Percentiles rank a stretch among this genome's conserved stretches.
Evolutionary conservation across 2,888 invertebrate genomes (phyloP).

Genomic region (Drosophila atripex): DNA sequence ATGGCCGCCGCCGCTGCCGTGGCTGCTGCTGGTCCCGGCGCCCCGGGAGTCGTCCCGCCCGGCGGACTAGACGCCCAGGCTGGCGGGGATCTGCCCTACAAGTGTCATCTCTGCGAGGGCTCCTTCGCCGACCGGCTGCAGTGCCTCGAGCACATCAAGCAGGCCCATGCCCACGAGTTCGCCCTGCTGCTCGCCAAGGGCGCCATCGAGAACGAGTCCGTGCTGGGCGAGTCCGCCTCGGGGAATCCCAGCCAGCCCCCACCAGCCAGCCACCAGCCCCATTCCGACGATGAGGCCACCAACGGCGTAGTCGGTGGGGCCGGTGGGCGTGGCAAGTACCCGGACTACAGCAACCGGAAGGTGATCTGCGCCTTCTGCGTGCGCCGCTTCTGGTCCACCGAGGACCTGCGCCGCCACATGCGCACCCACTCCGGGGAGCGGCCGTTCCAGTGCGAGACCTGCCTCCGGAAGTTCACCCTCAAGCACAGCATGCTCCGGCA

Average conservation of each 20-base stretch:
- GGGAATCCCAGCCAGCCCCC: conserved; percentile 1
- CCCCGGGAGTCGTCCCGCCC: conserved; percentile 18
- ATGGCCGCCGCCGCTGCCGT: conserved; percentile 38
- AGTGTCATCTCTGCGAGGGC: conserved; percentile 96
- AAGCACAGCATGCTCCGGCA: conserved; percentile 98
- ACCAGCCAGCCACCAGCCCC: conserved; percentile 14
- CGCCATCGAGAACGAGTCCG: conserved; percentile 87
- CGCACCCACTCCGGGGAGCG: conserved; percentile 96
- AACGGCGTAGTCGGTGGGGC: conserved; percentile 13
- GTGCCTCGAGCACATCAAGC: conserved; percentile 92
- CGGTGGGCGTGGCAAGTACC: conserved; percentile 87
- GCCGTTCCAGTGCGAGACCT: conserved; percentile 96
- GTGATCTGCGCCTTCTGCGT: conserved; percentile 96
- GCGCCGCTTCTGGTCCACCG: conserved; percentile 97
- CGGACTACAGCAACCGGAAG: conserved; percentile 94
- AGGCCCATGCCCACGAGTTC: conserved; percentile 90
- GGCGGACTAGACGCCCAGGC: background rate
- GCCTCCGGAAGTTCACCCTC: conserved; percentile 93
- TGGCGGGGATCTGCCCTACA: conserved; percentile 89
- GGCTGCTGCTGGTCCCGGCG: conserved; percentile 15
- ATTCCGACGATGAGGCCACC: conserved; percentile 84
- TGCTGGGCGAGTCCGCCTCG: conserved; percentile 65
- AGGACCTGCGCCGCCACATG: conserved; percentile 96
- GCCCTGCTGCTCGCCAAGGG: conserved; percentile 92
- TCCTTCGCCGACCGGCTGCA: conserved; percentile 92